Conservation (phyloP, 2,888 invertebrate species). For the Mamestra brassicae region DNA sequence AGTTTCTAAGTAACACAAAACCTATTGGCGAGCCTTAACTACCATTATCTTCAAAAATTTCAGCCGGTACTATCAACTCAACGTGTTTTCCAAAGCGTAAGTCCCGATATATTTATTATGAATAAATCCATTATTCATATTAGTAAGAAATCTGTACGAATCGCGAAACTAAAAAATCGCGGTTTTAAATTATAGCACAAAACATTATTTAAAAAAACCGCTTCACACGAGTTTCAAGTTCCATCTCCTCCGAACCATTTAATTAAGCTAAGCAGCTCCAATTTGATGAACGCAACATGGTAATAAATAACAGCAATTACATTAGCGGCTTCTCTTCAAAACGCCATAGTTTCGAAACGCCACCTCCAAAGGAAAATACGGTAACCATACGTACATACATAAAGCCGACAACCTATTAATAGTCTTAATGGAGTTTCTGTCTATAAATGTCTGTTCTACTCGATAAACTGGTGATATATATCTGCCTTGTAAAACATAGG, state of each 20-base stretch:
- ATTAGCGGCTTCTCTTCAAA: slow-evolving; percentile 52
- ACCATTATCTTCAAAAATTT: too few relatives aligned
- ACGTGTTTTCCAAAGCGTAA: too few relatives aligned
- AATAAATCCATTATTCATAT: background rate
- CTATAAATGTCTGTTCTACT: slow-evolving; percentile 66
- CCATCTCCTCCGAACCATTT: slow-evolving; percentile 8
- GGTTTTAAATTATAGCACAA: too few relatives aligned
- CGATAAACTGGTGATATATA: slow-evolving; percentile 68
- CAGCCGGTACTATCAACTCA: too few relatives aligned
- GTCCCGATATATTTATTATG: too few relatives aligned
- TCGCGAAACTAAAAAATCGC: background rate
- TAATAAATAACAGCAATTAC: slow-evolving; percentile 59
- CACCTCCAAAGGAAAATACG: slow-evolving; percentile 53
- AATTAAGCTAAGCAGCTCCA: slow-evolving; percentile 16
- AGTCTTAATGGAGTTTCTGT: slow-evolving; percentile 66
- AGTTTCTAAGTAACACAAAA: too few relatives aligned
- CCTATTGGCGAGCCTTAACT: too few relatives aligned
- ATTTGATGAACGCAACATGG: slow-evolving; percentile 40
- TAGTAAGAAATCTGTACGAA: background rate
- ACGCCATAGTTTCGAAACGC: slow-evolving; percentile 45
- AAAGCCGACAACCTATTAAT: slow-evolving; percentile 65
- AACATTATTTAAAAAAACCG: background rate
- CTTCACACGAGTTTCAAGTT: background rate
- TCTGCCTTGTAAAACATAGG: slow-evolving; percentile 60
- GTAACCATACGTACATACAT: slow-evolving; percentile 54